phyloP scores from a whole-genome alignment of 1,140 invertebrate genomes.

The Scylla paramamosain region DNA sequence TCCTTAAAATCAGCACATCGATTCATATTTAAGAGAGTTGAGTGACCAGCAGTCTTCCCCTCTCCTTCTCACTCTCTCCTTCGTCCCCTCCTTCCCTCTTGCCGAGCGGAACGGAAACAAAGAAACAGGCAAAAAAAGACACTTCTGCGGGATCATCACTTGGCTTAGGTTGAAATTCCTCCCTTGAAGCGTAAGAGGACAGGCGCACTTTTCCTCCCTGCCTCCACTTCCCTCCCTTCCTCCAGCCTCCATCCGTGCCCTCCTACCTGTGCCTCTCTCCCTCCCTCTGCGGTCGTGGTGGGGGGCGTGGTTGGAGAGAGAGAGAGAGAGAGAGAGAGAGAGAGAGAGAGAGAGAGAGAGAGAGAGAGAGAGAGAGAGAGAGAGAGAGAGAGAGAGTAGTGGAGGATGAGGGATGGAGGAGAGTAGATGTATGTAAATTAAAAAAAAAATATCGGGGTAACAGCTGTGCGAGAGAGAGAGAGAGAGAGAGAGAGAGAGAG shows the following conservation, averaged over 20 bases:
- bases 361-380: neutral
- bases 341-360: neutral
- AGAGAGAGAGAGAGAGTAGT: neutral
- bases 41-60: too few species aligned
- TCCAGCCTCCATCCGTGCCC: neutral
- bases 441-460: neutral
- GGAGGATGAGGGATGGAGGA: too few species aligned
- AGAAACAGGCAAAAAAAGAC: neutral
- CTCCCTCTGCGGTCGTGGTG: neutral
- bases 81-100: neutral
- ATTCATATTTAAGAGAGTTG: too few species aligned
- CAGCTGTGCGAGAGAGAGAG: neutral
- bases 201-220: neutral
- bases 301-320: neutral
- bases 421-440: too few species aligned
- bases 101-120: neutral
- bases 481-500: neutral
- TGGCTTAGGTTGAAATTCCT: conserved; percentile 48
- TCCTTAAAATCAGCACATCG: too few species aligned
- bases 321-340: too few species aligned
- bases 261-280: neutral
- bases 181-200: neutral
- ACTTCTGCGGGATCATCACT: conserved; percentile 34
- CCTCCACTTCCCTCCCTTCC: neutral
- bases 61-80: too few species aligned